Conservation (phyloP, 2,888 invertebrate species). For the Artemia sinica region DNA sequence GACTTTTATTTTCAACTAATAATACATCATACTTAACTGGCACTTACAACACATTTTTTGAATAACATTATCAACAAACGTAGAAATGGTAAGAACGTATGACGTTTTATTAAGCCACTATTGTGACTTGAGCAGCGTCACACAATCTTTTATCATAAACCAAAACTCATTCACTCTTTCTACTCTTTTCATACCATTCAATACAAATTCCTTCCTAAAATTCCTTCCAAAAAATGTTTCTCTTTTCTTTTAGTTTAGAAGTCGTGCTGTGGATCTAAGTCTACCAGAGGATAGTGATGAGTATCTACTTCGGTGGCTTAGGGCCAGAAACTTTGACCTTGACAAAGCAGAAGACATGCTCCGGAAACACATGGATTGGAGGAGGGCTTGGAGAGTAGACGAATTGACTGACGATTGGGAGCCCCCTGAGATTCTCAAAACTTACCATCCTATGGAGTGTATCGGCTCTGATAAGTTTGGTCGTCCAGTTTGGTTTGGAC, state of each 20-base stretch:
- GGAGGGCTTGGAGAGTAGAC: slow-evolving; percentile 1
- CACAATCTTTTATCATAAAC: too few species aligned
- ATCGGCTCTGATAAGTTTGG: not conserved
- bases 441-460: not conserved
- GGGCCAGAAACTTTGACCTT: not conserved
- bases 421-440: not conserved
- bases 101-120: too few species aligned
- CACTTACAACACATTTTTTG: too few species aligned
- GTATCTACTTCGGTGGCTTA: not conserved
- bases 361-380: slow-evolving; percentile 5
- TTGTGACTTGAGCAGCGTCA: too few species aligned
- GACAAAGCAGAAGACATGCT: not conserved
- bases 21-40: too few species aligned
- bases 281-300: not conserved
- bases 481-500: not conserved
- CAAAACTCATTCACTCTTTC: too few species aligned
- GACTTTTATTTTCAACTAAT: too few species aligned
- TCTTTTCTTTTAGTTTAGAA: not conserved
- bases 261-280: not conserved
- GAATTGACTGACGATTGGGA: slow-evolving; percentile 5
- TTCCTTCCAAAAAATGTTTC: not conserved
- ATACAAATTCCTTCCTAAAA: not conserved
- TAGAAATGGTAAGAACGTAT: too few species aligned
- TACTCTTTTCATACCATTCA: too few species aligned
- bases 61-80: too few species aligned